phyloP scores from a whole-genome alignment of 2,113 vertebrate species.

The Salminus brasiliensis region DNA sequence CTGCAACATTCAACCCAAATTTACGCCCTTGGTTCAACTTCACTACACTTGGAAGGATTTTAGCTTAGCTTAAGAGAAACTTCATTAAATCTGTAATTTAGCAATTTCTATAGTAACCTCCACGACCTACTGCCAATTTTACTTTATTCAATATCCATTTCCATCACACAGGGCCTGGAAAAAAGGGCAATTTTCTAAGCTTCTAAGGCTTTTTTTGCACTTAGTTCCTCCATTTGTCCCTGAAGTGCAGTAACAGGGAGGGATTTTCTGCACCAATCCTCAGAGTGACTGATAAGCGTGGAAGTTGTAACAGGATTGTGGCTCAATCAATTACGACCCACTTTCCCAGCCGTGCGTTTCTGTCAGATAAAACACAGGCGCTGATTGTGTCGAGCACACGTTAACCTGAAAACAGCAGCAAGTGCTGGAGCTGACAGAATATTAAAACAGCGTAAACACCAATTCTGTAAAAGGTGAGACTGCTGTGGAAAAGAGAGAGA shows the following conservation, averaged over 20 bases:
- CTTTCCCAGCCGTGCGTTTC: neutral
- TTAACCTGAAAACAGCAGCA: neutral
- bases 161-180: neutral
- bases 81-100: neutral
- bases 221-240: neutral
- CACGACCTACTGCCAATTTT: neutral
- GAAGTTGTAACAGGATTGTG: slow-evolving; percentile 25
- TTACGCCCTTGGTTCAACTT: too few species aligned
- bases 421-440: neutral
- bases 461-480: neutral
- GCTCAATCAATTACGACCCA: slow-evolving; percentile 21
- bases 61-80: neutral
- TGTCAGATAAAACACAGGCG: slow-evolving; percentile 15
- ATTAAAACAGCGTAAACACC: neutral
- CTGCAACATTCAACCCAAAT: too few species aligned
- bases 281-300: slow-evolving; percentile 10
- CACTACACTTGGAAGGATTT: neutral
- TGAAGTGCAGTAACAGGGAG: slow-evolving; percentile 4
- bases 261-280: slow-evolving; percentile 28
- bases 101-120: neutral
- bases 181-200: neutral
- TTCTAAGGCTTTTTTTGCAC: neutral
- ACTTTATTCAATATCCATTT: neutral
- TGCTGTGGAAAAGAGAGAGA: neutral
- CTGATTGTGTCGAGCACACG: neutral